Evolutionary conservation across 2,113 vertebrate species (phyloP).

Genomic region (Hassar affinis): DNA sequence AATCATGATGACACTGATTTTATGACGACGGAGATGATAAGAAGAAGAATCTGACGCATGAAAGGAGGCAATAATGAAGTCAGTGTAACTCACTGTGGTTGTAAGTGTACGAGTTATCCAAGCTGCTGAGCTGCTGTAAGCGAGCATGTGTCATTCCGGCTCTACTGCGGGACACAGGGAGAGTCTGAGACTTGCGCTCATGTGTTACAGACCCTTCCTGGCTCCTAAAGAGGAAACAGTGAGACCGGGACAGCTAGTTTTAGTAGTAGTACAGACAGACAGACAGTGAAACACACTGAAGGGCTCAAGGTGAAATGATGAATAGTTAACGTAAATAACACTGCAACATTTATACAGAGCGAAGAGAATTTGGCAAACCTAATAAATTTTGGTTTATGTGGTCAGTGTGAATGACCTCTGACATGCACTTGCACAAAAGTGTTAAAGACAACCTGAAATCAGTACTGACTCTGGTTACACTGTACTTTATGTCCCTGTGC

Average conservation of each 20-base stretch:
- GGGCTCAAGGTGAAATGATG: neutral
- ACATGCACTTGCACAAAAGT: neutral
- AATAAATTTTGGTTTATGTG: neutral
- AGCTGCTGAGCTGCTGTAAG: constrained; percentile 99
- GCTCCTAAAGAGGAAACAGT: constrained; percentile 87
- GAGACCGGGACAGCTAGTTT: constrained; percentile 4
- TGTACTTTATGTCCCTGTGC: neutral
- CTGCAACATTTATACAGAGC: neutral
- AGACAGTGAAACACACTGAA: neutral
- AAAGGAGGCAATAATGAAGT: constrained; percentile 29
- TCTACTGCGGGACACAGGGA: constrained; percentile 99
- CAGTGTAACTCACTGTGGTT: constrained; percentile 93
- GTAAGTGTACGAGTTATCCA: constrained; percentile 99
- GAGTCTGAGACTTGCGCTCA: constrained; percentile 99
- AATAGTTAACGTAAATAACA: neutral
- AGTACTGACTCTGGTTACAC: neutral
- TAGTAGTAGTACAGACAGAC: neutral
- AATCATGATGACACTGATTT: constrained; percentile 15
- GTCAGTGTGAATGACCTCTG: neutral
- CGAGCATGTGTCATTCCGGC: constrained; percentile 98
- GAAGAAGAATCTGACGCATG: constrained; percentile 63
- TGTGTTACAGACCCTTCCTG: constrained; percentile 96
- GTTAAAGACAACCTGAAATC: neutral
- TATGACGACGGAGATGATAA: constrained; percentile 53
- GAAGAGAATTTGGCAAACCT: neutral